These are phyloP conservation scores for Octodonta nipae DNA, from an alignment of 2,888 invertebrate species.

Conservation along the genomic window DNA sequence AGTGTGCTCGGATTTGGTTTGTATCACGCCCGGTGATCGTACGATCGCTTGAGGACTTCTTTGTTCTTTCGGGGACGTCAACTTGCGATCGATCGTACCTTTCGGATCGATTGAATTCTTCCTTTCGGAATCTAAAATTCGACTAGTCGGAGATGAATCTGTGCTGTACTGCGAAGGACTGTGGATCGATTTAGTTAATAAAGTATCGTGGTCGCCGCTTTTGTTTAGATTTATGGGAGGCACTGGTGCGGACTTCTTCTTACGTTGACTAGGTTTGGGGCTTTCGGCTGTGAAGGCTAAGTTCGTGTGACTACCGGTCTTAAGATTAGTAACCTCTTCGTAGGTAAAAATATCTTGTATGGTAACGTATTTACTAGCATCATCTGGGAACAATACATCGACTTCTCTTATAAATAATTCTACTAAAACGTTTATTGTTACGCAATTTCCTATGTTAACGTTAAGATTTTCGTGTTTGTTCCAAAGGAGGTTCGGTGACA, in stretches of 20 bases:
- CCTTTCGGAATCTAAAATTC: no score
- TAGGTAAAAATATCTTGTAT: constrained; percentile 17
- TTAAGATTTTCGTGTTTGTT: constrained; percentile 48
- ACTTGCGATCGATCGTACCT: no score
- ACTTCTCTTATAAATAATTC: constrained; percentile 68
- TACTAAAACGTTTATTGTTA: constrained; percentile 71
- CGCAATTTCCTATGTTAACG: constrained; percentile 69
- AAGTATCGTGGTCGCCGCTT: no score
- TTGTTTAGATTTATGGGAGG: constrained; percentile 5
- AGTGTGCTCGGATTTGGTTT: no score
- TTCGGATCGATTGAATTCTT: no score
- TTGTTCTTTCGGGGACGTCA: not conserved
- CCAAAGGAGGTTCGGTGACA: constrained; percentile 91
- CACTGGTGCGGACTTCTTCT: constrained; percentile 65
- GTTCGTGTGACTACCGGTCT: constrained; percentile 19
- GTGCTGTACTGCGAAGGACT: not conserved
- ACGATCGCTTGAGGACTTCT: not conserved
- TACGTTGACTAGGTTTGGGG: constrained; percentile 43
- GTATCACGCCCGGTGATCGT: not conserved
- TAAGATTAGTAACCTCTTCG: constrained; percentile 30
- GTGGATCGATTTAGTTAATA: not conserved
- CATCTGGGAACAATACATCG: constrained; percentile 64
- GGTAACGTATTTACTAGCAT: constrained; percentile 57
- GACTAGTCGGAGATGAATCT: not conserved
- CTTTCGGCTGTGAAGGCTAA: constrained; percentile 42